Conservation (phyloP, 2,797 vertebrate genomes). For the Coranthus polyacanthus region DNA sequence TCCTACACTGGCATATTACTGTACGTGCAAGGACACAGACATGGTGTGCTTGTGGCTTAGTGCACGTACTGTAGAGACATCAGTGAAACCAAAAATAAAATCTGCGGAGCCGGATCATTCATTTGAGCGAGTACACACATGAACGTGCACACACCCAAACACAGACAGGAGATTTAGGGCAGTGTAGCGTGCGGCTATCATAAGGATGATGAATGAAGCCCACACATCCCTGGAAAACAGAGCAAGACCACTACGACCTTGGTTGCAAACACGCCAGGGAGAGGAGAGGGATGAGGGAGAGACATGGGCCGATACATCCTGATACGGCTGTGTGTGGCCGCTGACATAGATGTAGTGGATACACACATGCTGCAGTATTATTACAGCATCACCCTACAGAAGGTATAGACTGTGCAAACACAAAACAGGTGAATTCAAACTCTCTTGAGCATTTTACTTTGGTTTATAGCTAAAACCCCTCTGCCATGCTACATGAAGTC, state of each 20-base stretch:
- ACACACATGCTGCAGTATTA: constrained; percentile 33
- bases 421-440: constrained; percentile 11
- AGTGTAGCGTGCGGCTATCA: constrained; percentile 66
- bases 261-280: constrained; percentile 66
- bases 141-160: constrained; percentile 40
- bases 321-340: constrained; percentile 37
- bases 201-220: constrained; percentile 81
- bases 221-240: constrained; percentile 75
- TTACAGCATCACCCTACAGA: constrained; percentile 22
- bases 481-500: neutral
- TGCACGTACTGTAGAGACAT: constrained; percentile 9
- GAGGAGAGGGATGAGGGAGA: constrained; percentile 28
- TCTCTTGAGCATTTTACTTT: constrained; percentile 1
- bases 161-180: constrained; percentile 71
- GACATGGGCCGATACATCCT: constrained; percentile 27
- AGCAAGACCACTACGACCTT: constrained; percentile 77
- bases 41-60: neutral
- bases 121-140: constrained; percentile 24
- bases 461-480: neutral
- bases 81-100: constrained; percentile 37
- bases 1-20: neutral
- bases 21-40: neutral
- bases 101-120: constrained; percentile 23
- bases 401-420: constrained; percentile 1
- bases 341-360: constrained; percentile 14